These are phyloP conservation scores for Axis porcinus DNA, from an alignment of 2,113 vertebrate species.

Conservation along the genomic window DNA sequence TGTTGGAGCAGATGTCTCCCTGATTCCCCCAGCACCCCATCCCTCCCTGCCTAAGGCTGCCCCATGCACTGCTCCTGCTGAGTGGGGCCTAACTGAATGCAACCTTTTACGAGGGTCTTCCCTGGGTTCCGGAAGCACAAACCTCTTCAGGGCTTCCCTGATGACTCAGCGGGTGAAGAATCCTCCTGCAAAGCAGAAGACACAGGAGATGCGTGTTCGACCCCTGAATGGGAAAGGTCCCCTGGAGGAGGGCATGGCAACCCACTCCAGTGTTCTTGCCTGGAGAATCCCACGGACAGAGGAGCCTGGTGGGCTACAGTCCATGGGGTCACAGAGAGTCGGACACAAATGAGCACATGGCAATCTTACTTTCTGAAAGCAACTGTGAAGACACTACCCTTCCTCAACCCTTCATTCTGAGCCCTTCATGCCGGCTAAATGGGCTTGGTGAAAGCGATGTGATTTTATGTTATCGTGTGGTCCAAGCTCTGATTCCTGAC, in stretches of 20 bases:
- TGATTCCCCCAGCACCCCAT: neutral
- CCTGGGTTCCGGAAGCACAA: neutral
- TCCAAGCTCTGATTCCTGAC: neutral
- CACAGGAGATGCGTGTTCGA: rapidly evolving
- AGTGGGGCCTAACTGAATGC: neutral
- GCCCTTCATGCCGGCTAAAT: neutral
- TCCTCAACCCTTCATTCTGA: neutral
- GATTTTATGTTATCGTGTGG: neutral
- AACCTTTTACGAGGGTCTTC: neutral
- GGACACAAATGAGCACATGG: neutral
- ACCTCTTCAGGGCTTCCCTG: neutral
- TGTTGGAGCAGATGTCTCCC: neutral
- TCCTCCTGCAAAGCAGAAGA: neutral
- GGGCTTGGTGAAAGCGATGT: neutral
- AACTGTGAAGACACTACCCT: rapidly evolving
- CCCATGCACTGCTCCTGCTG: rapidly evolving
- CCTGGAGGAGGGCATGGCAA: neutral
- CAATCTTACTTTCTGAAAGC: neutral
- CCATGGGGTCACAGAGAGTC: neutral
- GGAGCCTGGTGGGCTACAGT: neutral
- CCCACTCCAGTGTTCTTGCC: neutral
- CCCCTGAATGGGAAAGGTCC: neutral
- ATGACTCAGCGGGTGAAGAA: neutral
- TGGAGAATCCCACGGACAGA: neutral
- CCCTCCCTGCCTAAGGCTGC: neutral